Evolutionary conservation across 2,888 invertebrate genomes (phyloP), one percentile per base, ranked within the genome.

Genomic region (Euphydryas editha): DNA sequence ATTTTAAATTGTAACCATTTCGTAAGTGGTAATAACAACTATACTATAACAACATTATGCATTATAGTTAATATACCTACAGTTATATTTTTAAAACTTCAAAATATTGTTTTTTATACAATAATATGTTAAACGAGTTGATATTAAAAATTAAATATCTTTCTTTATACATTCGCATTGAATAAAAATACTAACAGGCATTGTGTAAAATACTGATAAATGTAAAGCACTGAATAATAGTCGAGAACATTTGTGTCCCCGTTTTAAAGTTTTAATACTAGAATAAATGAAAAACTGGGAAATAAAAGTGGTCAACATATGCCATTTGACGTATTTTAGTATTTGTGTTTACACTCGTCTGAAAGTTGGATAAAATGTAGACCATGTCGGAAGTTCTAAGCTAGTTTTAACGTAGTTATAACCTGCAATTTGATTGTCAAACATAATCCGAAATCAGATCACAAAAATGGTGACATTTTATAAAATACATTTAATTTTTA

Each of bases 251-350:
- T 60, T 65, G 65, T 56, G 65, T 60, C 56, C 65, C 47, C 60
- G 37, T 65, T 65, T 56, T 30, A 47, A 65, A 65, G 60, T 65
- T 65, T 65, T 65, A 65, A 65, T 65, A 65, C 65, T 17, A 56
- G 60, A 54, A 59, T 60, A 60, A 60, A 65, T 65, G 60, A 65
- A 65, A 65, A 65, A 65, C 44, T 65, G 60, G 36, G 21, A 59
- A 55, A 59, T 60, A 60, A 59, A 65, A 65, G 46, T 55, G 55
- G 54, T 47, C 46, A 44, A 17, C 64, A 54, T 21, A 59, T 49
- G 36, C 30, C 30, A n/a, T 46, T 44, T 54, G 51, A 59, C 18
- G 51, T 20, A 47, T 51, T 65, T 51, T 8, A 15, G 10, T 51
- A 15, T 47, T 11, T 51, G 21, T 51, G 7, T 1, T 0, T 24